These are phyloP conservation scores for Drosophila miranda DNA, from an alignment of 1,140 invertebrate genomes.

Conservation along the genomic window DNA sequence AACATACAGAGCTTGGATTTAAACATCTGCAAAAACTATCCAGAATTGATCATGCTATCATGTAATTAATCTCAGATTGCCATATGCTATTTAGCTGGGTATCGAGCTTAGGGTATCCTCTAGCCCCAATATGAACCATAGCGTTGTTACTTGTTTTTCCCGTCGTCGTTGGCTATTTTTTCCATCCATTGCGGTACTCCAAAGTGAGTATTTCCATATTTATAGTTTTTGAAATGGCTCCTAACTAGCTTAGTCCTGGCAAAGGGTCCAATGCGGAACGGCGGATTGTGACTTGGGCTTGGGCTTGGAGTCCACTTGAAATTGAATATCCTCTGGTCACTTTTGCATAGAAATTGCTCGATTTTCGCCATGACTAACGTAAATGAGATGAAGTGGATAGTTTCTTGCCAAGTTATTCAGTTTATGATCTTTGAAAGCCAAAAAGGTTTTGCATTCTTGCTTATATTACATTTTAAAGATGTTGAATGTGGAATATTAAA, in stretches of 20 bases:
- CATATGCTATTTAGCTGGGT: no score
- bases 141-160: constrained; percentile 16
- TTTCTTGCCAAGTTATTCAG: constrained; percentile 4
- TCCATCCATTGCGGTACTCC: constrained; percentile 34
- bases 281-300: not conserved
- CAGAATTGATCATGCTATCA: no score
- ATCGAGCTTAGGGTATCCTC: no score
- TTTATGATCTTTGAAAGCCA: no score
- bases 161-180: constrained; percentile 3
- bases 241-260: constrained; percentile 46
- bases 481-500: no score
- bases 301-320: constrained; percentile 7
- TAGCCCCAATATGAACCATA: not conserved
- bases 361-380: constrained; percentile 14
- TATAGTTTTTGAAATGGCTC: constrained; percentile 58
- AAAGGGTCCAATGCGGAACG: constrained; percentile 1
- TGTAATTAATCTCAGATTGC: no score
- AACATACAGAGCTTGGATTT: not conserved
- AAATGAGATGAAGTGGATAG: constrained; percentile 4
- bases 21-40: no score
- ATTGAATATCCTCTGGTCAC: constrained; percentile 36
- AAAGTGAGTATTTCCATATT: constrained; percentile 55
- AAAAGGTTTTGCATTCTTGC: no score
- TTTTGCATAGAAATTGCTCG: constrained; percentile 45
- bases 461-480: no score